Conservation (phyloP, 2,797 vertebrate genomes). For the Phaenicophaeus curvirostris region DNA sequence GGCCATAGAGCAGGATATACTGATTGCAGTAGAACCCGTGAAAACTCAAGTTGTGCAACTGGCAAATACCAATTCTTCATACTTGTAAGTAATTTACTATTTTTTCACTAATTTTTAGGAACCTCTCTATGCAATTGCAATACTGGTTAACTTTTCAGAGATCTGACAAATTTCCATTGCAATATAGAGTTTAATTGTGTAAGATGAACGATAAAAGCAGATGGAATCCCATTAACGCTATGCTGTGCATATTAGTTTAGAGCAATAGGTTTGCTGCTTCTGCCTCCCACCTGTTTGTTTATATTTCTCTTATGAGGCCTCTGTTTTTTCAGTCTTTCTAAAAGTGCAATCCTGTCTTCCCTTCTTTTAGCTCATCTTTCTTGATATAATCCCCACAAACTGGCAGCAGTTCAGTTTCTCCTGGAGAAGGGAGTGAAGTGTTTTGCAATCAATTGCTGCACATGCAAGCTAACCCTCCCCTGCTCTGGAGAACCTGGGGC, state of each 20-base stretch:
- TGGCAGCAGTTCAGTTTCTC: slow-evolving; percentile 5
- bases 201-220: background rate
- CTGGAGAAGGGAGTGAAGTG: background rate
- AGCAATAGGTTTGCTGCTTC: background rate
- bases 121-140: background rate
- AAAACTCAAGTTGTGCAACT: slow-evolving; percentile 82
- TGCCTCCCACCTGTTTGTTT: background rate
- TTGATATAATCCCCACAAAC: background rate
- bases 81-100: slow-evolving; percentile 82
- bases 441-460: slow-evolving; percentile 15
- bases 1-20: slow-evolving; percentile 94
- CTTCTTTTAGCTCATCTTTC: slow-evolving; percentile 6
- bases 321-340: background rate
- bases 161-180: background rate
- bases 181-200: background rate
- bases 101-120: background rate
- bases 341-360: background rate
- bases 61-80: slow-evolving; percentile 86
- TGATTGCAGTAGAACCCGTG: slow-evolving; percentile 89
- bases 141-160: background rate
- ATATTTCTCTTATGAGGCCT: background rate
- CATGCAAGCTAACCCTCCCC: background rate
- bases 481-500: background rate
- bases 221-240: background rate
- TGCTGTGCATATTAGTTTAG: background rate